These are phyloP conservation scores for Palythoa heliodiscus DNA, from an alignment of 92 coral and sea anemone genomes.

Conservation along the genomic window DNA sequence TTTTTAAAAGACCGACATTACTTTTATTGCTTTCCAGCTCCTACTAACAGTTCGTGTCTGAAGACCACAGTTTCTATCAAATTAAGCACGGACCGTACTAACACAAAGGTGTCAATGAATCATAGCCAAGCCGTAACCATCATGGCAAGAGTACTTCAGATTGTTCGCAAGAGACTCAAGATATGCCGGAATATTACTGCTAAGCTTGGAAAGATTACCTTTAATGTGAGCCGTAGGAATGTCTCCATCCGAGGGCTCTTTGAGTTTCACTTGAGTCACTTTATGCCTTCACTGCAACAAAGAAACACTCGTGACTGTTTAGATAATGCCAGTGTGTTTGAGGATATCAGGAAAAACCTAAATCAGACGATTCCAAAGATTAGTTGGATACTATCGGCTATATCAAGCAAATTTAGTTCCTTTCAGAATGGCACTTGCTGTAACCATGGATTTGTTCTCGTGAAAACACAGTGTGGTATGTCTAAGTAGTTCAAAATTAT, in stretches of 20 bases:
- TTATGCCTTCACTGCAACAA: background rate
- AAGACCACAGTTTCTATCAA: background rate
- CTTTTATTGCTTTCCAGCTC: conserved; percentile 5
- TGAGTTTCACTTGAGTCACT: conserved; percentile 12
- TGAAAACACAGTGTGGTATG: conserved; percentile 29
- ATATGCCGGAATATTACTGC: background rate
- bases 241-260: conserved; percentile 21
- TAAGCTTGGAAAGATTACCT: conserved; percentile 3
- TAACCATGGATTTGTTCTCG: conserved; percentile 20
- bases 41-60: conserved; percentile 12
- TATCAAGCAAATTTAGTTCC: background rate
- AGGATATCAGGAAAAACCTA: background rate
- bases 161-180: conserved; percentile 8
- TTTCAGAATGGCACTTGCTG: conserved; percentile 21
- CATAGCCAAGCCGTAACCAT: conserved; percentile 10
- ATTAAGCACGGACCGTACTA: background rate
- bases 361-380: background rate
- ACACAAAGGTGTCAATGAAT: background rate
- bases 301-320: background rate
- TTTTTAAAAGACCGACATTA: background rate
- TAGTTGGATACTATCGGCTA: background rate
- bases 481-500: background rate
- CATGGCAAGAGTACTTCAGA: conserved; percentile 14
- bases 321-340: conserved; percentile 12
- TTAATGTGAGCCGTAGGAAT: background rate